Evolutionary conservation across 2,888 invertebrate species (phyloP).

Genomic region (Galeruca laticollis): DNA sequence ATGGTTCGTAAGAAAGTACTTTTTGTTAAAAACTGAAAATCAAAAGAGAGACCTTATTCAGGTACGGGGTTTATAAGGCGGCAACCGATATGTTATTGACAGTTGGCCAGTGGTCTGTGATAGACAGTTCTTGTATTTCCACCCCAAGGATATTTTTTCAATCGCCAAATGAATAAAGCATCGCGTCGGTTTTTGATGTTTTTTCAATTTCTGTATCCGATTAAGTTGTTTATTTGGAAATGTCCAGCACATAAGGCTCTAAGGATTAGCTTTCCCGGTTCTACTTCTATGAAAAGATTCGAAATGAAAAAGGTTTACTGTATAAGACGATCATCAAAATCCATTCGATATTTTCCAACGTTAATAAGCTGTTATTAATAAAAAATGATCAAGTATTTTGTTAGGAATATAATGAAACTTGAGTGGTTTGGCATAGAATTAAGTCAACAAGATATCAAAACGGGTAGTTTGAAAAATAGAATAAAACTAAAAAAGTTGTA

Average conservation of each 20-base stretch:
- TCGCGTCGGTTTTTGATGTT: conserved; percentile 59
- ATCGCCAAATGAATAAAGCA: conserved; percentile 58
- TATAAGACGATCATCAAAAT: conserved; percentile 11
- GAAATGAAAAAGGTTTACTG: conserved; percentile 13
- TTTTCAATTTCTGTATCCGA: conserved; percentile 63
- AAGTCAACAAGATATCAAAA: no score
- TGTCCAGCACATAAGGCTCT: conserved; percentile 56
- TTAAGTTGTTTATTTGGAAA: conserved; percentile 63
- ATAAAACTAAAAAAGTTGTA: no score
- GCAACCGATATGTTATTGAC: conserved; percentile 54
- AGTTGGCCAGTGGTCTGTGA: conserved; percentile 61
- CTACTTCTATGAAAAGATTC: conserved; percentile 12
- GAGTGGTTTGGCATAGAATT: no score
- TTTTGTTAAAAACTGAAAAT: conserved; percentile 27
- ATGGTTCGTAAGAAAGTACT: conserved; percentile 15
- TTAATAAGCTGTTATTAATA: not conserved
- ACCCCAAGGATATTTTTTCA: conserved; percentile 54
- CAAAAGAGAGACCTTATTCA: conserved; percentile 35
- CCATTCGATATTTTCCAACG: not conserved
- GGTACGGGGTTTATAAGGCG: conserved; percentile 29
- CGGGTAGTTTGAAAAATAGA: no score
- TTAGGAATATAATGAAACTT: no score
- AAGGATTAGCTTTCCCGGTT: conserved; percentile 40
- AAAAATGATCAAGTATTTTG: not conserved
- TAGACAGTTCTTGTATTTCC: conserved; percentile 55